phyloP scores from a whole-genome alignment of 1,140 invertebrate genomes.

The Hyposmocoma kahamanoa region DNA sequence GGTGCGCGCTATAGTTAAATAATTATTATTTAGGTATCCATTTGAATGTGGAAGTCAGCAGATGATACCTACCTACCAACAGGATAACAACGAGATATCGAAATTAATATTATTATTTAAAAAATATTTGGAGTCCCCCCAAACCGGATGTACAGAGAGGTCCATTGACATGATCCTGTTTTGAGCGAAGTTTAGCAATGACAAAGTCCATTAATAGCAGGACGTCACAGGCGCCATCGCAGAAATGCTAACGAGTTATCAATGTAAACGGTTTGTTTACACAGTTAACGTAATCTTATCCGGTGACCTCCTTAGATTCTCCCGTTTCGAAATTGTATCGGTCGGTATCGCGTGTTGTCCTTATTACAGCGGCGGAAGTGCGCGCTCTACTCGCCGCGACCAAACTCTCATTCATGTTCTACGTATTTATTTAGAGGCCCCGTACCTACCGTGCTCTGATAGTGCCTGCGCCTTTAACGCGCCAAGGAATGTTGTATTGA shows the following conservation, averaged over 20 bases:
- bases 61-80: too few relatives aligned
- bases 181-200: conserved; percentile 30
- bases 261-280: conserved; percentile 70
- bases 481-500: conserved; percentile 10
- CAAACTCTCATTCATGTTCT: conserved; percentile 57
- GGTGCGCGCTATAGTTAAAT: too few relatives aligned
- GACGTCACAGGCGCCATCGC: conserved; percentile 53
- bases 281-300: conserved; percentile 71
- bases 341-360: conserved; percentile 52
- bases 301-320: conserved; percentile 68
- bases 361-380: conserved; percentile 60
- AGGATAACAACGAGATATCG: too few relatives aligned
- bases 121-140: too few relatives aligned
- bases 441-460: conserved; percentile 28
- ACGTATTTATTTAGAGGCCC: conserved; percentile 49
- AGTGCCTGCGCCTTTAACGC: conserved; percentile 9
- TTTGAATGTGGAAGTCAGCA: too few relatives aligned
- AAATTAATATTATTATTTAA: too few relatives aligned
- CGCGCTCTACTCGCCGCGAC: conserved; percentile 26
- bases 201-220: conserved; percentile 29
- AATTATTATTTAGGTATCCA: too few relatives aligned
- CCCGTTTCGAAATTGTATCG: conserved; percentile 68
- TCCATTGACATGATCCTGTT: conserved; percentile 14
- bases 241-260: conserved; percentile 62
- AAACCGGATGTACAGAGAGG: too few relatives aligned